These are phyloP conservation scores for Zosterops lateralis DNA, from an alignment of 2,113 vertebrate genomes.

Conservation along the genomic window DNA sequence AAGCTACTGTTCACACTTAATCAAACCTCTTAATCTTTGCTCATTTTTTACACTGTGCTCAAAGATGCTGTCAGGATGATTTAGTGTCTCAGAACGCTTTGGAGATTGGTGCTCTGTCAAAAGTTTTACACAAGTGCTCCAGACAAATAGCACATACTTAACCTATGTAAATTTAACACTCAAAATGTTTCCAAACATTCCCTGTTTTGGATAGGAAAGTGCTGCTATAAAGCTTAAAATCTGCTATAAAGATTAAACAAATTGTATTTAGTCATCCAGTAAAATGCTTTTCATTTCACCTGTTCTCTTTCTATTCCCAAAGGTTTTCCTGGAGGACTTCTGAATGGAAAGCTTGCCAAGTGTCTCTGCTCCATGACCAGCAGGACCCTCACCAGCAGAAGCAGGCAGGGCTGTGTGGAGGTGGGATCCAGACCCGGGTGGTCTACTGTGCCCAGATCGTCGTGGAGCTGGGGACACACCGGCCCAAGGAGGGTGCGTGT, in stretches of 20 bases:
- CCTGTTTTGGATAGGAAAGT: neutral
- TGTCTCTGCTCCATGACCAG: slow-evolving; percentile 82
- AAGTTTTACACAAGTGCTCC: neutral
- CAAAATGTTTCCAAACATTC: neutral
- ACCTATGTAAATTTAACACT: neutral
- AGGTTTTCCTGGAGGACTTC: slow-evolving; percentile 92
- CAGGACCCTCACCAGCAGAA: slow-evolving; percentile 72
- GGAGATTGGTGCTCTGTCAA: neutral
- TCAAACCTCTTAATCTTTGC: slow-evolving; percentile 17
- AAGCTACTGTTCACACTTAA: slow-evolving; percentile 30
- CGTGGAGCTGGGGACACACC: slow-evolving; percentile 50
- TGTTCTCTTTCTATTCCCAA: neutral
- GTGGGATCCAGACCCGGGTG: slow-evolving; percentile 88
- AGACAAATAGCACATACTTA: slow-evolving; percentile 8
- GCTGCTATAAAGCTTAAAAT: neutral
- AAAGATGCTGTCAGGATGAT: slow-evolving; percentile 35
- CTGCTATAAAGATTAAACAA: neutral
- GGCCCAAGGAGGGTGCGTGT: slow-evolving; percentile 83
- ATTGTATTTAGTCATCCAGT: neutral
- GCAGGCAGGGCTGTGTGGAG: slow-evolving; percentile 80
- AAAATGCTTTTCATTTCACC: neutral
- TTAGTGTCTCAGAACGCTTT: neutral
- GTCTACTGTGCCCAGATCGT: slow-evolving; percentile 85
- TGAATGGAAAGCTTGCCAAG: slow-evolving; percentile 88
- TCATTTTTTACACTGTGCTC: neutral